These are phyloP conservation scores for Setophaga kirtlandii DNA, from an alignment of 2,113 vertebrate species.

Conservation along the genomic window DNA sequence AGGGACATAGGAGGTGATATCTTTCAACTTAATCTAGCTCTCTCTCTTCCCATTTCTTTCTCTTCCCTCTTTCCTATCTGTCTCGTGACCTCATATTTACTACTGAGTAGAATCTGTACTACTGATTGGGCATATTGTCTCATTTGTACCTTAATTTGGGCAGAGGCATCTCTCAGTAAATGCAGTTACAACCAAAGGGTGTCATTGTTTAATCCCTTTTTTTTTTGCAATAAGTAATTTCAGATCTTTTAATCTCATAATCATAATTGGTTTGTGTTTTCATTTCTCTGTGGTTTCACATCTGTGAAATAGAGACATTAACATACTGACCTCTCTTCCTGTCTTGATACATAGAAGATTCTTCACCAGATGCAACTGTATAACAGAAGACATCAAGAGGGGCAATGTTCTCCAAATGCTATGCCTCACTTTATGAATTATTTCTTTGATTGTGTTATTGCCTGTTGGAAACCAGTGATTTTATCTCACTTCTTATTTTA, in stretches of 20 bases:
- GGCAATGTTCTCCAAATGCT: neutral
- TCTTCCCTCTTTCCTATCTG: neutral
- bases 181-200: rapidly evolving
- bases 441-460: neutral
- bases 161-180: neutral
- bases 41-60: neutral
- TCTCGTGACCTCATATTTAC: neutral
- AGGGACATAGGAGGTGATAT: neutral
- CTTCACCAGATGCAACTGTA: neutral
- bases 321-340: neutral
- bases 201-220: neutral
- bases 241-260: neutral
- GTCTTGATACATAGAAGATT: neutral
- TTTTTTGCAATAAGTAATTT: neutral
- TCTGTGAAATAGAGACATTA: neutral
- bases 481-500: neutral
- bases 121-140: neutral
- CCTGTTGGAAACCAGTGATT: neutral
- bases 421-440: neutral
- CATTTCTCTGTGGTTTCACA: neutral
- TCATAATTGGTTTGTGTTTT: neutral
- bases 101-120: neutral
- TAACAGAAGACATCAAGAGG: neutral
- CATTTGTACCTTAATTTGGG: neutral
- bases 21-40: neutral